Base-by-base conservation (phyloP, 1,140 invertebrate species). In the Drosophila auraria region DNA sequence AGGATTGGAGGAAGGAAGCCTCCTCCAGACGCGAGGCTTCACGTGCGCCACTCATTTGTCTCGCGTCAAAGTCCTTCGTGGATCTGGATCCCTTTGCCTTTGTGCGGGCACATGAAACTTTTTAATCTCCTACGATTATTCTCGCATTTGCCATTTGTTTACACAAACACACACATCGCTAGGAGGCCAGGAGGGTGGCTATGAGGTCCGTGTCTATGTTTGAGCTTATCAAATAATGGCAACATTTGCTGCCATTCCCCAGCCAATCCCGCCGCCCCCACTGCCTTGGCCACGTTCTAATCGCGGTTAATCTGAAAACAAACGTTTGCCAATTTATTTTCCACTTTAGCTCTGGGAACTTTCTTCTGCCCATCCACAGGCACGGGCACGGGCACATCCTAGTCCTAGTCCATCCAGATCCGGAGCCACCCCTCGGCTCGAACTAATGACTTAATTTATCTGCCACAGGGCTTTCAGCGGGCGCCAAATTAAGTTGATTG, bases 371-470 rank as follows among this genome's bases (percentile, higher is more conserved):
- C 65, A 25, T 7, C 64, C 9, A 25, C 61, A 36, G 6, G 49
- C 69, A 44, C 1, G 25, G 53, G 44, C 64, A 66, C 59, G 25
- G 27, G 27, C 27, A 27, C 27, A 27, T 27, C 27, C 27, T 27
- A 30, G 25, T 20, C 54, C 47, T 14, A 15, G 30, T 30, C 42
- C 49, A 15, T 2, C 72, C 11, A 27, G 63, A 45, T 8, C 51
- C 70, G 47, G 6, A 53, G 68, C 38, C 70, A 77, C 75, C 60
- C 33, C 58, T 47, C 80, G 71, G 81, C 78, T 72, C 81, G 83
- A 92, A 92, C 91, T 92, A 92, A 92, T 92, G 91, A 92, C 91
- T 92, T 92, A 92, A 92, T 92, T 92, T 92, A 92, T 92, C 87
- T 90, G 91, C 91, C 87, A 92, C 89, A 87, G 91, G 91, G 91